Evolutionary conservation across 2,888 invertebrate genomes (phyloP).

Genomic region (Galerucella pusilla): DNA sequence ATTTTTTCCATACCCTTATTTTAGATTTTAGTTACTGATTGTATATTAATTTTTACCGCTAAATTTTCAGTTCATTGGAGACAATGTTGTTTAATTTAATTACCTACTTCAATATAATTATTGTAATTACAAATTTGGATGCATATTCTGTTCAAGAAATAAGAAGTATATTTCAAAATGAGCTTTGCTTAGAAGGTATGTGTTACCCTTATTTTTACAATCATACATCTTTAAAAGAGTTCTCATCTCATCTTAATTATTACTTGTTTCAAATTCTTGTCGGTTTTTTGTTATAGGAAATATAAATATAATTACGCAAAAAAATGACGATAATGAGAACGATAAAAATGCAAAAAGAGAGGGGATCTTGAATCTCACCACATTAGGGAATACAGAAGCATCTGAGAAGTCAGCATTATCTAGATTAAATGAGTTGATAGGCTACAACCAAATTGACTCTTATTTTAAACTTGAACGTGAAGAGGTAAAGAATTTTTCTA

Average conservation of each 20-base stretch:
- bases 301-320: slow-evolving; percentile 8
- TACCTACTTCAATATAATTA: background rate
- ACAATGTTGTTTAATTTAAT: background rate
- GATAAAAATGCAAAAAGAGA: slow-evolving; percentile 8
- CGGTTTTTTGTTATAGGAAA: slow-evolving; percentile 17
- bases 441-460: slow-evolving; percentile 50
- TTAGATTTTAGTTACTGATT: too few relatives aligned
- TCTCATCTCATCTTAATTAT: slow-evolving; percentile 1
- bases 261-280: background rate
- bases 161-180: slow-evolving; percentile 16
- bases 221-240: background rate
- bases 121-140: background rate
- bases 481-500: slow-evolving; percentile 43
- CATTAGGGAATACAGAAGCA: slow-evolving; percentile 20
- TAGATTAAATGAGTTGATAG: slow-evolving; percentile 52
- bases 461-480: slow-evolving; percentile 52
- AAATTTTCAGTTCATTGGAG: background rate
- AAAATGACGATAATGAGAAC: background rate
- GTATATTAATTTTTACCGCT: background rate
- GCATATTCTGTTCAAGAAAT: slow-evolving; percentile 16
- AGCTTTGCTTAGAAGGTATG: slow-evolving; percentile 30
- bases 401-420: slow-evolving; percentile 45
- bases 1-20: too few relatives aligned
- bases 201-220: background rate
- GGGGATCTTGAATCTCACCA: slow-evolving; percentile 23